Percentiles rank a stretch among this genome's conserved stretches.
These are phyloP conservation scores for Campylomormyrus tamandua DNA, from an alignment of 2,113 vertebrate genomes.

Conservation along the genomic window DNA sequence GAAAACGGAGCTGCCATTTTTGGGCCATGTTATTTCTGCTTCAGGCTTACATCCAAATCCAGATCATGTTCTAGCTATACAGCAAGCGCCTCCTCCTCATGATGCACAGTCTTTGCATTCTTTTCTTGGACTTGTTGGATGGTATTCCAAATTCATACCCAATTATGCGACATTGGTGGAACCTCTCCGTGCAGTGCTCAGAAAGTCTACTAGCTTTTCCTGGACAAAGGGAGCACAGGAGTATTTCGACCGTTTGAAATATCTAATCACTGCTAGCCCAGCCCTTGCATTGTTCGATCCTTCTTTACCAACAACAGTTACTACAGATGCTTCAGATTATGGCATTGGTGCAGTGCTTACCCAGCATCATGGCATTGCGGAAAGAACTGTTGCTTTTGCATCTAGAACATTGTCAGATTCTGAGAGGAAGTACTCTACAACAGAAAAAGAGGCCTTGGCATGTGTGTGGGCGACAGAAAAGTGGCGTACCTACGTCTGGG, in stretches of 20 bases:
- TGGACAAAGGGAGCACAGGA: not conserved
- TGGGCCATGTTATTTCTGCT: too few relatives aligned
- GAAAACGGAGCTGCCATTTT: too few relatives aligned
- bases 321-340: slow-evolving; percentile 16
- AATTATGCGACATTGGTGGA: slow-evolving; percentile 19
- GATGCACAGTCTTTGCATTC: slow-evolving; percentile 4
- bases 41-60: too few relatives aligned
- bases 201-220: not conserved
- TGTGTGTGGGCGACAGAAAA: slow-evolving; percentile 17
- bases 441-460: not conserved
- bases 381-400: not conserved
- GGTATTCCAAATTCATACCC: slow-evolving; percentile 25
- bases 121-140: slow-evolving; percentile 17
- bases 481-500: slow-evolving; percentile 13
- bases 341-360: slow-evolving; percentile 10
- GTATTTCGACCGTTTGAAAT: not conserved
- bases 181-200: slow-evolving; percentile 1
- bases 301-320: not conserved
- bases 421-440: slow-evolving; percentile 8
- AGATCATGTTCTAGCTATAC: too few relatives aligned
- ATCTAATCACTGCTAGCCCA: not conserved
- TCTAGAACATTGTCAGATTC: not conserved
- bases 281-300: not conserved
- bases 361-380: not conserved
- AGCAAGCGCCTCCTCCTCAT: not conserved